phyloP scores from a whole-genome alignment of 2,888 invertebrate genomes.

The Pandemis cinnamomeana region DNA sequence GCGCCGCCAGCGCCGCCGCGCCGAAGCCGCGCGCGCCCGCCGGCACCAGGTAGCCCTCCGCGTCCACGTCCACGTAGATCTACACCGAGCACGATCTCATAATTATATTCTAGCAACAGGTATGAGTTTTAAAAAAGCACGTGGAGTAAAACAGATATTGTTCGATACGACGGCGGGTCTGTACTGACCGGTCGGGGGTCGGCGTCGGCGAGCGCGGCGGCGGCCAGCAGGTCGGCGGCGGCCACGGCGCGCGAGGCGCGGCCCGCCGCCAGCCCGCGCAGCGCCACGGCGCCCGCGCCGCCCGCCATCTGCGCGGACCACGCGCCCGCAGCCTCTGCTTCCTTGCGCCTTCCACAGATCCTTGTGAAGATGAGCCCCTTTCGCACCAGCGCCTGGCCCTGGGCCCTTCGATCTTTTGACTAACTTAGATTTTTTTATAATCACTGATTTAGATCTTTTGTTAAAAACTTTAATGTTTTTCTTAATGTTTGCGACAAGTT shows the following conservation, averaged over 20 bases:
- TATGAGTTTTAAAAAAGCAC: no score
- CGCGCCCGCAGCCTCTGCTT: no score
- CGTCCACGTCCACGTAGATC: slow-evolving; percentile 63
- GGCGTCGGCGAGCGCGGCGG: slow-evolving; percentile 49
- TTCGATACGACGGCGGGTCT: not conserved
- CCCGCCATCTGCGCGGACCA: not conserved
- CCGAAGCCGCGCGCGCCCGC: slow-evolving; percentile 37
- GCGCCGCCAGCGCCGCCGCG: slow-evolving; percentile 33
- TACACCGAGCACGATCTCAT: slow-evolving; percentile 40
- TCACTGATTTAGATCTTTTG: no score
- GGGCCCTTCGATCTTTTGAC: not conserved
- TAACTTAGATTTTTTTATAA: no score
- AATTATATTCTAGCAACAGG: no score
- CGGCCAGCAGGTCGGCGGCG: slow-evolving; percentile 1
- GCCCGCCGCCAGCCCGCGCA: slow-evolving; percentile 63
- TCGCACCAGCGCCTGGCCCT: not conserved
- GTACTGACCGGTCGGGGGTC: slow-evolving; percentile 31
- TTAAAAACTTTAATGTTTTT: not conserved
- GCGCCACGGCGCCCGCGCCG: slow-evolving; percentile 48
- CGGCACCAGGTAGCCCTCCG: slow-evolving; percentile 45
- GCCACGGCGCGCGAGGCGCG: slow-evolving; percentile 56
- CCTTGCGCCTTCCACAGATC: not conserved
- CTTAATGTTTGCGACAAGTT: no score
- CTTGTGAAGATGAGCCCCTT: not conserved
- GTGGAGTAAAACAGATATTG: no score